These are phyloP conservation scores for Trachymyrmex cornetzi DNA, from an alignment of 1,140 invertebrate species.

Conservation along the genomic window DNA sequence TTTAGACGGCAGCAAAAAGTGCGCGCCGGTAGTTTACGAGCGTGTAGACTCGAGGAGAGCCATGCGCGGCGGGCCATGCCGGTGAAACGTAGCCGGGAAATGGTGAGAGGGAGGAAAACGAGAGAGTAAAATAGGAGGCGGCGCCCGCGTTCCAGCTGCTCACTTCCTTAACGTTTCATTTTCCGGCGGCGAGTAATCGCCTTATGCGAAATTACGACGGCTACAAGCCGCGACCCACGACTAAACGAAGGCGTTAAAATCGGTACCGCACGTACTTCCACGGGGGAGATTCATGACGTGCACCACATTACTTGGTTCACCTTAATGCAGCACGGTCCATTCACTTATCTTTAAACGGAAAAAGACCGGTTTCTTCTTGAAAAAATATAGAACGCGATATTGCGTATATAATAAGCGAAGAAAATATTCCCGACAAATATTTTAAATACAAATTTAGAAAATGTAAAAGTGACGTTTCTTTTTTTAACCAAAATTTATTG, in stretches of 20 bases:
- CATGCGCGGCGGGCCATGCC: background rate
- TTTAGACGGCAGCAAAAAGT: constrained; percentile 62
- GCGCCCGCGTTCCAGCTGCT: constrained; percentile 60
- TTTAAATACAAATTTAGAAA: background rate
- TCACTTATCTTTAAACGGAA: background rate
- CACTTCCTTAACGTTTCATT: constrained; percentile 59
- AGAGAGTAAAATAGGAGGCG: constrained; percentile 49
- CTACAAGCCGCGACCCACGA: constrained; percentile 44
- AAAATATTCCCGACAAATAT: background rate
- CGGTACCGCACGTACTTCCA: background rate
- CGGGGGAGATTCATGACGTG: constrained; percentile 11
- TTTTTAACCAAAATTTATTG: background rate
- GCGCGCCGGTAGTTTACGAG: constrained; percentile 65
- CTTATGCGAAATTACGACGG: constrained; percentile 61
- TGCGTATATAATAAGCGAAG: background rate
- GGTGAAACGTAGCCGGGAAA: constrained; percentile 16
- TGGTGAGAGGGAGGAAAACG: constrained; percentile 19
- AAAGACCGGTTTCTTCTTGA: background rate
- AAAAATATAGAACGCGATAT: background rate
- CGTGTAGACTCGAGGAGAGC: constrained; percentile 41
- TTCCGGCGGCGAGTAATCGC: constrained; percentile 56
- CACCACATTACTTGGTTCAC: background rate
- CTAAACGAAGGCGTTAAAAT: constrained; percentile 48
- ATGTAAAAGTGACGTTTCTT: background rate
- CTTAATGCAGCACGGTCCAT: background rate